Evolutionary conservation across 2,888 invertebrate species (phyloP).

Genomic region (Deilephila elpenor): DNA sequence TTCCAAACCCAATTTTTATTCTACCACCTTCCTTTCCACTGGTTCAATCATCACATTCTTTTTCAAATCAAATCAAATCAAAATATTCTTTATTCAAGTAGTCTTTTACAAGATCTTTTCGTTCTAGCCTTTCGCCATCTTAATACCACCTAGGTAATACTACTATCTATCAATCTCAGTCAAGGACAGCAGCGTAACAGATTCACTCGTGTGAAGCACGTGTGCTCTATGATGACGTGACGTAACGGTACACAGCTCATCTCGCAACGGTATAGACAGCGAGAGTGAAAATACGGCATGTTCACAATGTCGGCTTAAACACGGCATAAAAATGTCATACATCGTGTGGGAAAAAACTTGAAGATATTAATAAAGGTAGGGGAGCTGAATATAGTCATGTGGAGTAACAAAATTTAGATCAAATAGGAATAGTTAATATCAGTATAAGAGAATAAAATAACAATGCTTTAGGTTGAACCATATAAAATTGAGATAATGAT

Average conservation of each 20-base stretch:
- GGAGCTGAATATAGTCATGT: too few species aligned
- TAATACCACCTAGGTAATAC: not conserved
- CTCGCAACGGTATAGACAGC: slow-evolving; percentile 42
- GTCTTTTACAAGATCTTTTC: too few species aligned
- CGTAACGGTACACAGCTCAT: slow-evolving; percentile 37
- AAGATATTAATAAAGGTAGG: not conserved
- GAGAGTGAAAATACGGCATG: slow-evolving; percentile 50
- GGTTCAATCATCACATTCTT: too few species aligned
- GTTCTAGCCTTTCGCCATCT: not conserved
- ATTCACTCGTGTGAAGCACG: slow-evolving; percentile 39
- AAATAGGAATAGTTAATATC: too few species aligned
- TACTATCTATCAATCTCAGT: slow-evolving; percentile 36
- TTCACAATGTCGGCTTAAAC: slow-evolving; percentile 31
- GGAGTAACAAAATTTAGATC: too few species aligned
- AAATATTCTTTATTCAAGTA: too few species aligned
- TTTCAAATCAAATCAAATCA: too few species aligned
- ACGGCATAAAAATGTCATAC: not conserved
- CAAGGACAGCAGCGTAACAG: slow-evolving; percentile 42
- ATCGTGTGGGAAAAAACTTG: not conserved
- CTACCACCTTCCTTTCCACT: too few species aligned
- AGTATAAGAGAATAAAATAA: too few species aligned
- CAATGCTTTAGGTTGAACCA: too few species aligned
- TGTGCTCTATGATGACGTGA: slow-evolving; percentile 41
- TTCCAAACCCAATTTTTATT: too few species aligned
- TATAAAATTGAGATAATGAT: not conserved